Evolutionary conservation across 2,888 invertebrate species (phyloP), one percentile per base, ranked within the genome.

Genomic region (Erebia palarica): DNA sequence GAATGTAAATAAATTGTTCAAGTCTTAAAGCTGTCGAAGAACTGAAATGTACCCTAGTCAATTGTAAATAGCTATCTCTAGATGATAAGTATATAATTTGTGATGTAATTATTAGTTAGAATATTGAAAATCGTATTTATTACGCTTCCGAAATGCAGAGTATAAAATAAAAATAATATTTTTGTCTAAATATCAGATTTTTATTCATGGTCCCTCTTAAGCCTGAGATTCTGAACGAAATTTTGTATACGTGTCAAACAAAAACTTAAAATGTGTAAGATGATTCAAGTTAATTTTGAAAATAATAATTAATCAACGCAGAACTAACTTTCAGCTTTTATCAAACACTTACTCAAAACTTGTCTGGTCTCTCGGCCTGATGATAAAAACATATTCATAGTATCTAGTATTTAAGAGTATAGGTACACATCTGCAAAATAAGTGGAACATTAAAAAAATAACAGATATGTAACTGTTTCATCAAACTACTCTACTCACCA

Each of bases 31-130:
- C 81, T 85, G 89, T 90, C 81, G 89, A 90, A 90, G 93, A 92
- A 93, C 93, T 93, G 93, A 93, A 92, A 85, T 91, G 89, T 92
- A 92, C 90, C 90, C 93, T 93, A 93, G 93, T 93, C 93, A 93
- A 93, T 93, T 93, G 92, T 92, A 93, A 86, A 93, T 93, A 92
- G 77, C 77, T 86, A 82, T 82, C 76, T 79, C 79, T 85, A 83
- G 84, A 79, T 81, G 1, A 81, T 88, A 90, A 89, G 87, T 87
- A 86, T 85, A 89, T 89, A 88, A 90, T 88, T 90, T 93, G 93
- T 93, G 93, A 93, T 93, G 91, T 93, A 90, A 88, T 86, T 85
- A 87, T 89, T 91, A 92, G 88, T 81, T 92, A 92, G 91, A 86
- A 84, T 87, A 87, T 85, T 82, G 88, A 90, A 83, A 86, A 87